phyloP scores from a whole-genome alignment of 2,888 invertebrate genomes.

The Spodoptera littoralis region DNA sequence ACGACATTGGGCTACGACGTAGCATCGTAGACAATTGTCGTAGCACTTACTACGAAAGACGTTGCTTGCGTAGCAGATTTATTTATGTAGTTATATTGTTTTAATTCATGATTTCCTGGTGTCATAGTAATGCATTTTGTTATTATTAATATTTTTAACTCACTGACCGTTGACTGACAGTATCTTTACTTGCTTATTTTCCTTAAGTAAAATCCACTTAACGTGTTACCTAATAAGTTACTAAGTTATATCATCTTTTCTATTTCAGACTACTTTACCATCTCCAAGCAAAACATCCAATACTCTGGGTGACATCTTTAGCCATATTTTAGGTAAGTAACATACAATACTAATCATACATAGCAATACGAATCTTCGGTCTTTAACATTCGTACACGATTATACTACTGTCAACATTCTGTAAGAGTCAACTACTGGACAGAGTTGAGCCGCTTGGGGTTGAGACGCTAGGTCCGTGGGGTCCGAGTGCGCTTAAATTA shows the following conservation, averaged over 20 bases:
- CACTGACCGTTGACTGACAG: too few relatives aligned
- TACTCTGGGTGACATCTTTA: slow-evolving; percentile 44
- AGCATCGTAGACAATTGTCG: slow-evolving; percentile 33
- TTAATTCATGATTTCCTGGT: background rate
- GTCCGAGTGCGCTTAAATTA: too few relatives aligned
- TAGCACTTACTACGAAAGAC: slow-evolving; percentile 30
- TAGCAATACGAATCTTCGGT: background rate
- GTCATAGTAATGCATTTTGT: too few relatives aligned
- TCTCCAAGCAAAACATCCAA: slow-evolving; percentile 38
- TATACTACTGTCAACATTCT: too few relatives aligned
- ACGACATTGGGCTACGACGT: slow-evolving; percentile 30
- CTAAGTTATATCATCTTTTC: slow-evolving; percentile 1
- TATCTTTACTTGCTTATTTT: too few relatives aligned
- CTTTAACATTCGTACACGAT: too few relatives aligned
- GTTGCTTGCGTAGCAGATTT: slow-evolving; percentile 13
- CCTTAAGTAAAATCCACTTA: background rate
- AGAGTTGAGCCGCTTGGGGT: too few relatives aligned
- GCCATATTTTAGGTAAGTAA: slow-evolving; percentile 57
- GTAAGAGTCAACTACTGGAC: too few relatives aligned
- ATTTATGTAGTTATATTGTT: background rate
- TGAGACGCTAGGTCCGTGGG: too few relatives aligned
- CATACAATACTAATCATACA: background rate
- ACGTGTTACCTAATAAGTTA: background rate
- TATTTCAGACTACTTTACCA: slow-evolving; percentile 47
- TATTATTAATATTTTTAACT: too few relatives aligned